Base-by-base conservation (phyloP, 2,797 vertebrate species). In the Clangula hyemalis region DNA sequence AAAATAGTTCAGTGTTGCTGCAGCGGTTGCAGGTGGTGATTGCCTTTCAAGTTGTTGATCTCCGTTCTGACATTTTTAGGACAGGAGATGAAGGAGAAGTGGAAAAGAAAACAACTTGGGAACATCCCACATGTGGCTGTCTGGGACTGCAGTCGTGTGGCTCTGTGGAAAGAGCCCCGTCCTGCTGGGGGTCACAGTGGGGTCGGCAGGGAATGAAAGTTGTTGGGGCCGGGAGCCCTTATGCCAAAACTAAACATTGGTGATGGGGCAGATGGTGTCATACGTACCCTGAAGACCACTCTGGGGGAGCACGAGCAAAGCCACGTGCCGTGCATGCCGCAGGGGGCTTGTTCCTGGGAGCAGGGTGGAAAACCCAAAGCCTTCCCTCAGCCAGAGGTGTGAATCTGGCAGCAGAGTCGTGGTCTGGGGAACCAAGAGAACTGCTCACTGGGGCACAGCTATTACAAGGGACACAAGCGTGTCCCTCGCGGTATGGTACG, bases 1-100 rank as follows among this genome's bases (percentile, higher is more conserved):
- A 84, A 43, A 93, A 65, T 56, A 86, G 58, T 47, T 94, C 1
- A 54, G 79, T 58, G 62, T 81, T 86, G 90, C 69, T 90, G 5
- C 2, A 12, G 21, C 15, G 53, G 34, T 75, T 91, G 95, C 93
- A 93, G 91, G 95, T 95, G 91, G 38, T 75, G 93, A 66, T 88
- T 81, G 90, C 87, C 71, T 95, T 94, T 95, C 81, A 91, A 87
- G 93, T 93, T 95, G 65, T 74, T 92, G 34, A 66, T 91, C 57
- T 93, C 65, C 83, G 51, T 93, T 91, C 83, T 95, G 94, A 92
- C 39, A 0, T 95, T 96, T 96, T 95, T 77, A 83, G 93, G 92
- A 69, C 89, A 65, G 65, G 58, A 83, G 73, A 69, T 87, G 89
- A 93, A 89, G 66, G 85, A 85, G 82, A 82, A 89, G 57, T 49